Evolutionary conservation across 92 coral and sea anemone genomes (phyloP).

Genomic region (Virgularia gustaviana): DNA sequence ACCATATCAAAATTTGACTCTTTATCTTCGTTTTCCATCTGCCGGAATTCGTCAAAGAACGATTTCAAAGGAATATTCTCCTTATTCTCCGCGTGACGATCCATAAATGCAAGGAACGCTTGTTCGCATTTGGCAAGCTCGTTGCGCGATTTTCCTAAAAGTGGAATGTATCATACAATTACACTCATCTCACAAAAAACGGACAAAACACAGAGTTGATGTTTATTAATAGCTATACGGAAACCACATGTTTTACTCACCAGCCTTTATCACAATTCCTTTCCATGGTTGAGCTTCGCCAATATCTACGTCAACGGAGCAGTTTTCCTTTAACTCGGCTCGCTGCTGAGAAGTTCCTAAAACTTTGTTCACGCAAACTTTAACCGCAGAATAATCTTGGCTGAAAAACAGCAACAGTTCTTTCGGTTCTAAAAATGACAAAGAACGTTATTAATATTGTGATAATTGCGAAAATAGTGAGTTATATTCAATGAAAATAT

Average conservation of each 20-base stretch:
- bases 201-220: not conserved
- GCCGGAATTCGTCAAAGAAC: not conserved
- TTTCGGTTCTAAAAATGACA: constrained; percentile 35
- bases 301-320: constrained; percentile 26
- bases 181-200: too few species aligned
- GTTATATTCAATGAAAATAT: too few species aligned
- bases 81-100: constrained; percentile 12
- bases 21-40: constrained; percentile 2
- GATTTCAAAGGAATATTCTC: constrained; percentile 26
- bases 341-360: constrained; percentile 35
- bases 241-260: constrained; percentile 22
- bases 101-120: constrained; percentile 26
- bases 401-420: constrained; percentile 32
- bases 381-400: constrained; percentile 26
- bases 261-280: constrained; percentile 35
- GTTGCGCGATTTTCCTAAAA: constrained; percentile 28
- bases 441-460: not conserved
- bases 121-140: constrained; percentile 24
- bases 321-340: constrained; percentile 7
- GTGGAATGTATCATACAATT: too few species aligned
- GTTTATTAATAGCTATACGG: not conserved
- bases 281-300: constrained; percentile 29
- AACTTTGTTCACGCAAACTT: constrained; percentile 21
- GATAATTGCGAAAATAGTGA: not conserved
- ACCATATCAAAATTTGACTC: constrained; percentile 26